phyloP scores from a whole-genome alignment of 2,113 vertebrate species.

The Hippocampus comes region DNA sequence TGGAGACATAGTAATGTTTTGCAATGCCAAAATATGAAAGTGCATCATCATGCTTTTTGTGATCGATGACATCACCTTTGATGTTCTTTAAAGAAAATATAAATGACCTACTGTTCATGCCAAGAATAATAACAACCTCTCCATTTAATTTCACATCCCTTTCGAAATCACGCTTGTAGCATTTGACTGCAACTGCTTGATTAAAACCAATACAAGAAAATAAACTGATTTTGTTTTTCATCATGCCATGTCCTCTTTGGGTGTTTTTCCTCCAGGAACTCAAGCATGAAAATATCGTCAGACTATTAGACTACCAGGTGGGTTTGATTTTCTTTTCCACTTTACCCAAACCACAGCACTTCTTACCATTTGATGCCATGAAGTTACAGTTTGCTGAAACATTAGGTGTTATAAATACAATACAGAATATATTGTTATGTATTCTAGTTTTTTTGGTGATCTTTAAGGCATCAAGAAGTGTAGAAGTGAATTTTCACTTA shows the following conservation, averaged over 20 bases:
- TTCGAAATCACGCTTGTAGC: not conserved
- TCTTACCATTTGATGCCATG: slow-evolving; percentile 30
- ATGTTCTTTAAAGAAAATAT: not conserved
- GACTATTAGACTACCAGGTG: slow-evolving; percentile 95
- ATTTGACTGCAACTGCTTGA: not conserved
- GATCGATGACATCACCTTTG: not conserved
- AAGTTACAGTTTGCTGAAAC: slow-evolving; percentile 27
- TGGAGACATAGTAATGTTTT: not conserved
- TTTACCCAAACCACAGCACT: not conserved
- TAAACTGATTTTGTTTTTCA: not conserved
- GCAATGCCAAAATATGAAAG: not conserved
- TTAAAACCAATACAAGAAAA: not conserved
- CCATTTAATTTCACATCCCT: not conserved
- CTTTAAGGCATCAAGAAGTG: not conserved
- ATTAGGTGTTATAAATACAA: slow-evolving; percentile 1
- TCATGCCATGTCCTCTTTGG: not conserved
- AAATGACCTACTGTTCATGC: not conserved
- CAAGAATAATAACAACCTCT: not conserved
- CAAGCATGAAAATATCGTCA: slow-evolving; percentile 95
- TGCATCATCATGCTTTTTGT: not conserved
- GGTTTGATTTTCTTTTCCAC: not conserved
- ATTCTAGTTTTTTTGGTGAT: slow-evolving; percentile 14
- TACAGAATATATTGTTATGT: not conserved
- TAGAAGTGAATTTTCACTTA: too few relatives aligned
- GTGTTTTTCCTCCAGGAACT: slow-evolving; percentile 76